phyloP scores from a whole-genome alignment of 2,797 vertebrate species.

The Falco cherrug region DNA sequence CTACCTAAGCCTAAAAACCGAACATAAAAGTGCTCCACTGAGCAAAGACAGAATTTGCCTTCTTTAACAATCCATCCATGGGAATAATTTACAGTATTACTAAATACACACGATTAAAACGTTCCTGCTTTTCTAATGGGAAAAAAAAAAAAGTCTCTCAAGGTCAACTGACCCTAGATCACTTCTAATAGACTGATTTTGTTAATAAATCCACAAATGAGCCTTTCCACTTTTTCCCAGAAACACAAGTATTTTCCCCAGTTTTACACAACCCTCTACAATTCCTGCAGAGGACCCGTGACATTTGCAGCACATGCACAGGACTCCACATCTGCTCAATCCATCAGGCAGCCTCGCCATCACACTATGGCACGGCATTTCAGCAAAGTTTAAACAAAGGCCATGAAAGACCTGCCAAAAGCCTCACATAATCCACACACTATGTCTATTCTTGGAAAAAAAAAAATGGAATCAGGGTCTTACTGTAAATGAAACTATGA shows the following conservation, averaged over 20 bases:
- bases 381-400: constrained; percentile 60
- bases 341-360: constrained; percentile 39
- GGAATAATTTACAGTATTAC: neutral
- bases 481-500: constrained; percentile 46
- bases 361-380: neutral
- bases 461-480: neutral
- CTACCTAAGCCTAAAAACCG: neutral
- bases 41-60: neutral
- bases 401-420: constrained; percentile 53
- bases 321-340: neutral
- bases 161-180: neutral
- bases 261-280: neutral
- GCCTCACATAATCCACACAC: constrained; percentile 39
- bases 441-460: neutral
- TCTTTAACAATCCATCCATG: neutral
- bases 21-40: neutral
- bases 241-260: neutral
- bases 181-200: neutral
- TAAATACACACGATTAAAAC: neutral
- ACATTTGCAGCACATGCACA: neutral
- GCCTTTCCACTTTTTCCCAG: neutral
- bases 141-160: neutral
- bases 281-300: neutral
- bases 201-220: neutral
- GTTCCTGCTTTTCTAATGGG: neutral